These are phyloP conservation scores for Psococerastis gibbosa DNA, from an alignment of 2,888 invertebrate genomes.

Conservation along the genomic window DNA sequence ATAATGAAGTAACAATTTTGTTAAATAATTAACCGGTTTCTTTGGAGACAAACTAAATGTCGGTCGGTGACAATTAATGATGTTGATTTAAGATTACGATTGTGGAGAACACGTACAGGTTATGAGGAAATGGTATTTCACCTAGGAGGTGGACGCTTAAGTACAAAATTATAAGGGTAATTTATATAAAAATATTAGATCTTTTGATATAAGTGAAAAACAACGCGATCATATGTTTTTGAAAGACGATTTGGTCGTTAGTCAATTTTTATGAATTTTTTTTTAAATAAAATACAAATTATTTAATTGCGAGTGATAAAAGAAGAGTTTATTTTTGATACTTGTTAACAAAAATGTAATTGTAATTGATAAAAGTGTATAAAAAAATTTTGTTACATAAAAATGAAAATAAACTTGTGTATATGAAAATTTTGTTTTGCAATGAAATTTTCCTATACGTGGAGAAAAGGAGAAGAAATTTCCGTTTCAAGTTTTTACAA, in stretches of 20 bases:
- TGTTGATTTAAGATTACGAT: too few relatives aligned
- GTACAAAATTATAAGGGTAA: slow-evolving; percentile 8
- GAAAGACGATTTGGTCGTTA: slow-evolving; percentile 5
- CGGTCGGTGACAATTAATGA: too few relatives aligned
- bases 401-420: slow-evolving; percentile 16
- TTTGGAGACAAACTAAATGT: too few relatives aligned
- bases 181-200: neutral
- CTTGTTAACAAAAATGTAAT: slow-evolving; percentile 9
- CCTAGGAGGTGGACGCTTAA: too few relatives aligned
- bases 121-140: too few relatives aligned
- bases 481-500: slow-evolving; percentile 11
- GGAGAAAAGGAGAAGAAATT: slow-evolving; percentile 17
- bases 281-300: slow-evolving; percentile 6
- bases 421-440: slow-evolving; percentile 13
- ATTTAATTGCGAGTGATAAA: slow-evolving; percentile 10
- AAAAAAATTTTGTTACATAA: slow-evolving; percentile 33
- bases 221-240: slow-evolving; percentile 10
- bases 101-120: too few relatives aligned
- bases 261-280: slow-evolving; percentile 11
- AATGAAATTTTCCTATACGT: slow-evolving; percentile 16
- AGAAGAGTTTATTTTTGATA: slow-evolving; percentile 10
- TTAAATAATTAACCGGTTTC: too few relatives aligned
- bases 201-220: slow-evolving; percentile 3
- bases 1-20: too few relatives aligned
- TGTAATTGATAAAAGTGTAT: slow-evolving; percentile 13